phyloP scores from a whole-genome alignment of 1,140 invertebrate species.

The Myzus persicae region DNA sequence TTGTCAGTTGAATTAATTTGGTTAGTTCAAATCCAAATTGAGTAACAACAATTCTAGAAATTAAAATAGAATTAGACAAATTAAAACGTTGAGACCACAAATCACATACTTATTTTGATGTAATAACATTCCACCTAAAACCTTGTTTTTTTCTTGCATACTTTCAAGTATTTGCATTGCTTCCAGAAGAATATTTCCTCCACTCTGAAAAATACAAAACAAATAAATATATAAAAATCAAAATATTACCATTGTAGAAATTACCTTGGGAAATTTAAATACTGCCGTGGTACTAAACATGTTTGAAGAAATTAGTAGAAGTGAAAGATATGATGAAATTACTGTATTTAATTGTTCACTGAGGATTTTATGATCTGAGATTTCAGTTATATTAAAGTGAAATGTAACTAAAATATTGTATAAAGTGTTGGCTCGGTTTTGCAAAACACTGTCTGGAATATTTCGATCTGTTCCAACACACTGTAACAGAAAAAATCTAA shows the following conservation, averaged over 20 bases:
- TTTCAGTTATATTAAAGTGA: slow-evolving; percentile 75
- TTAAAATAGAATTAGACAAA: slow-evolving; percentile 34
- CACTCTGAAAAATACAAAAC: slow-evolving; percentile 69
- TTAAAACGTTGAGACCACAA: background rate
- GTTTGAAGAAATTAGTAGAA: slow-evolving; percentile 78
- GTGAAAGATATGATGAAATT: slow-evolving; percentile 83
- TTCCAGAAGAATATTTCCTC: slow-evolving; percentile 81
- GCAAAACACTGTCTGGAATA: slow-evolving; percentile 79
- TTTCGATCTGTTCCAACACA: slow-evolving; percentile 85
- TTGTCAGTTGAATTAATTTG: slow-evolving; percentile 79
- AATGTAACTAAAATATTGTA: slow-evolving; percentile 79
- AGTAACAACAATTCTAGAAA: slow-evolving; percentile 78
- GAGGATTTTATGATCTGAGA: slow-evolving; percentile 69
- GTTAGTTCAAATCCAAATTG: slow-evolving; percentile 78
- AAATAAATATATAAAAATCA: background rate
- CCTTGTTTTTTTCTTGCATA: slow-evolving; percentile 76
- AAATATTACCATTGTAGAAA: slow-evolving; percentile 20
- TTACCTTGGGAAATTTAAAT: slow-evolving; percentile 79
- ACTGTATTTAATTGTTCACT: slow-evolving; percentile 81
- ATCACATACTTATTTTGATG: slow-evolving; percentile 79
- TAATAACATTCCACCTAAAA: slow-evolving; percentile 79
- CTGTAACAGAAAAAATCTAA: slow-evolving; percentile 64
- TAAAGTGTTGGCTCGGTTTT: slow-evolving; percentile 76
- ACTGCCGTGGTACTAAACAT: slow-evolving; percentile 80
- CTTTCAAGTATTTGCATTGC: slow-evolving; percentile 81